Conservation (phyloP, 2,888 invertebrate species). For the Acanthoscelides obtectus region DNA sequence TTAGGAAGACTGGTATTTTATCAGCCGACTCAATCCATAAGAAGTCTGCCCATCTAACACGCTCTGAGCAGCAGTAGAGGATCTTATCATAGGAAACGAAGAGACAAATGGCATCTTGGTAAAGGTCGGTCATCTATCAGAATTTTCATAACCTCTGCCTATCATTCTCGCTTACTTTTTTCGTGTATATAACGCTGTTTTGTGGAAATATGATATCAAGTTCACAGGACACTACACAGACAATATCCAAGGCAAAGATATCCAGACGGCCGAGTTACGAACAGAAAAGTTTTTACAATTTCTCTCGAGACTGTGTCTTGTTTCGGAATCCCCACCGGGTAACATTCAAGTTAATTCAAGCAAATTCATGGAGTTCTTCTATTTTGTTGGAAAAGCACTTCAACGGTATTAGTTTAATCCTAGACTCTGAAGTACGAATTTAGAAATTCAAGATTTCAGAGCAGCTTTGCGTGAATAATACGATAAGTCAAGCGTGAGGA, state of each 20-base stretch:
- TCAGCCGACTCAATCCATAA: too few species aligned
- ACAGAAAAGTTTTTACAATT: background rate
- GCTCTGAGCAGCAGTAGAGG: too few species aligned
- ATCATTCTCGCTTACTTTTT: too few species aligned
- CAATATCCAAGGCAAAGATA: background rate
- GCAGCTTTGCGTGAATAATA: background rate
- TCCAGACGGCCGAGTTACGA: background rate
- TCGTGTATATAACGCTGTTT: too few species aligned
- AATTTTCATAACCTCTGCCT: too few species aligned
- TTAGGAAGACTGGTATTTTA: too few species aligned
- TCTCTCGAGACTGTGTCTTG: background rate
- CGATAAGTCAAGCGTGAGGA: background rate
- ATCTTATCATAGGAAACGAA: too few species aligned
- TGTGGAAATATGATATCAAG: background rate
- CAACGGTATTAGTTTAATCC: background rate
- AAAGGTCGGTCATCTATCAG: too few species aligned
- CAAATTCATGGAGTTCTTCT: background rate
- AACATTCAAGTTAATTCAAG: background rate
- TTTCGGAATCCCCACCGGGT: background rate
- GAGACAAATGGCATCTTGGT: too few species aligned
- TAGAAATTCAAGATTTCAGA: background rate
- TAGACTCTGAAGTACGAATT: background rate
- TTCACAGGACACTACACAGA: background rate
- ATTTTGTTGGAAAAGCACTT: background rate
- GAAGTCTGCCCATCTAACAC: too few species aligned